Base-by-base conservation (phyloP, 2,113 vertebrate genomes). In the Sterrhoptilus dennistouni region DNA sequence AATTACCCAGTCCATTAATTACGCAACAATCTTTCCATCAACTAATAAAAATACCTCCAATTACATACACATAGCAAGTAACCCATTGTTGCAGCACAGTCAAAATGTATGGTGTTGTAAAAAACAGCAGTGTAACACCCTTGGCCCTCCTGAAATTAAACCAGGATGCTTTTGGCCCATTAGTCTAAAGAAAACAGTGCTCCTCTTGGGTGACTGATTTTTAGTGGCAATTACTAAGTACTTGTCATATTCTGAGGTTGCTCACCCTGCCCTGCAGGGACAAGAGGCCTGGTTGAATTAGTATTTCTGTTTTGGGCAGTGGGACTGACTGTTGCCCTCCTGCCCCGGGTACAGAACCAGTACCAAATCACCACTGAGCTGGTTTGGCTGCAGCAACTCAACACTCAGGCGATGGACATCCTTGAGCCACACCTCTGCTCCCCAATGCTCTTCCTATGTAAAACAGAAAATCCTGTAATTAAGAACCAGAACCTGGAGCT, bases 1-100 rank as follows among this genome's bases (percentile, higher is more conserved):
- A 95, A 96, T 89, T 90, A 83, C 64, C 52, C 79, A 83, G 50
- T 52, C 64, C 52, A 38, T 92, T 90, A 90, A 95, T 95, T 95
- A 90, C 70, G 56, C 42, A 59, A 45, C 59, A 87, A 79, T 75
- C 69, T 91, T 93, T 89, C 84, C 69, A 87, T 83, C 66, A 70
- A 38, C 66, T 65, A 76, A 42, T 52, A 88, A 74, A 66, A 82
- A 54, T 28, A 64, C 29, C 20, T 53, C 29, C 22, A 72, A 66
- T 83, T 94, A 77, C 71, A 74, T 49, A 83, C 22, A 80, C 24
- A 36, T 25, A 53, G 27, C 45, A 83, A 85, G 56, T 57, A 78
- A 83, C 82, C 38, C 80, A 38, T 85, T 90, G 71, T 63, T 83
- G 59, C 75, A 74, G 42, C 24, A 80, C 1, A 8, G 60, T 38